Percentiles rank a stretch among this genome's conserved stretches.
Evolutionary conservation across 2,113 vertebrate species (phyloP).

Genomic region (Aptenodytes forsteri): DNA sequence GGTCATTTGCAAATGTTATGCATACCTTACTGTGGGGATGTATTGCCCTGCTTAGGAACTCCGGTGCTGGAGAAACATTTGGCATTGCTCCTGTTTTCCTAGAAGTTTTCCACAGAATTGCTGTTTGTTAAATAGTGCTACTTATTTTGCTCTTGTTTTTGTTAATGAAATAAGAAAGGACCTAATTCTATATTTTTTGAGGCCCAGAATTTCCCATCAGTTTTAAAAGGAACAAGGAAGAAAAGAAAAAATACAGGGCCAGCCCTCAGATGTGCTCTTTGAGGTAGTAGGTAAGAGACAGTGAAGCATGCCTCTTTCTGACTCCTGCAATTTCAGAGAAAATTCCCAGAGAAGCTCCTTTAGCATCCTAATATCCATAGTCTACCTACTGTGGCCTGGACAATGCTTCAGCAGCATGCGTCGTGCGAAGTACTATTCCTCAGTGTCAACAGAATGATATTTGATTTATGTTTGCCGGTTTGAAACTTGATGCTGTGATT

Average conservation of each 20-base stretch:
- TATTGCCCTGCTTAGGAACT: background rate
- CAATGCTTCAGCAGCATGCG: background rate
- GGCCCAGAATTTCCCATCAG: background rate
- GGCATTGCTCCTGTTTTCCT: conserved; percentile 27
- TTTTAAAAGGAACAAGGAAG: background rate
- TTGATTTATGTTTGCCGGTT: conserved; percentile 33
- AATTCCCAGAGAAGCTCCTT: background rate
- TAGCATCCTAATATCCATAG: background rate
- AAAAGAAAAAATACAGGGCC: background rate
- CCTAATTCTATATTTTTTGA: background rate
- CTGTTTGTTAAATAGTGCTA: background rate
- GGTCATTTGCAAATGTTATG: background rate
- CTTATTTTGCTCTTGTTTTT: background rate
- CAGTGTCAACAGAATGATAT: background rate
- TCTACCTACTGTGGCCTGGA: background rate
- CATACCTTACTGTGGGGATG: background rate
- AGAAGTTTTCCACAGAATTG: background rate
- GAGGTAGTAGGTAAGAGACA: background rate
- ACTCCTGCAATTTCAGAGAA: background rate
- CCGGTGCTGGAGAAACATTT: background rate
- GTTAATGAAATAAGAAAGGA: background rate
- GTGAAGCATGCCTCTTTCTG: background rate
- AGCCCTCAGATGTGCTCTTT: background rate
- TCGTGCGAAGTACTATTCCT: background rate
- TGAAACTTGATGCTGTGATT: conserved; percentile 10